These are phyloP conservation scores for Chaetodon auriga DNA, from an alignment of 2,113 vertebrate genomes.

Conservation along the genomic window DNA sequence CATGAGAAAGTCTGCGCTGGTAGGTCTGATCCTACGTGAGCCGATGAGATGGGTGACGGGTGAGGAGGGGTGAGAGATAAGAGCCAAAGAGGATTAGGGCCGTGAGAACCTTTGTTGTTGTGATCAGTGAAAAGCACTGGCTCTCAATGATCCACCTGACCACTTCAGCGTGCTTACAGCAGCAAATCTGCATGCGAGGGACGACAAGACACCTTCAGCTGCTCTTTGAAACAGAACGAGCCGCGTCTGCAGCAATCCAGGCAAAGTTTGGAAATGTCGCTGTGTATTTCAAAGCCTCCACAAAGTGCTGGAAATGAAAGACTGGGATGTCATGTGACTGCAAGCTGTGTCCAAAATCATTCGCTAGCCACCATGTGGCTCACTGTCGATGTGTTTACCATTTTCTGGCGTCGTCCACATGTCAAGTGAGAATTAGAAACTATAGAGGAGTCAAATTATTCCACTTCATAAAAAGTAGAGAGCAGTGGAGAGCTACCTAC, in stretches of 20 bases:
- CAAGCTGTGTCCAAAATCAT: not conserved
- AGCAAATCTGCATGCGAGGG: constrained; percentile 59
- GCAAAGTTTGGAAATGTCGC: not conserved
- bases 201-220: constrained; percentile 31
- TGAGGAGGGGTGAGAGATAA: constrained; percentile 76
- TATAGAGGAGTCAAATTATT: not conserved
- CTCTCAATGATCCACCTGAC: constrained; percentile 76
- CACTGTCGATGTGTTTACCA: not conserved
- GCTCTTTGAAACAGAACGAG: not conserved
- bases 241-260: not conserved
- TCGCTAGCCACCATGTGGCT: not conserved
- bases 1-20: constrained; percentile 71
- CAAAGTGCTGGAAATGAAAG: too few relatives aligned
- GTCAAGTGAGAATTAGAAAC: not conserved
- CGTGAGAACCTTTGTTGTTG: constrained; percentile 83
- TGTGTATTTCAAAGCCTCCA: too few relatives aligned
- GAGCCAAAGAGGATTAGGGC: constrained; percentile 82
- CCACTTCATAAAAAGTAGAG: not conserved
- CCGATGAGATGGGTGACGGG: constrained; percentile 76
- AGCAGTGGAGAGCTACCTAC: not conserved
- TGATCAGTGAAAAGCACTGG: constrained; percentile 80
- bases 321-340: not conserved
- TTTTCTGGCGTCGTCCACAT: not conserved
- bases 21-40: constrained; percentile 76
- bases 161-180: constrained; percentile 64